Conservation (phyloP, 2,888 invertebrate species). For the Ophion slaviceki region DNA sequence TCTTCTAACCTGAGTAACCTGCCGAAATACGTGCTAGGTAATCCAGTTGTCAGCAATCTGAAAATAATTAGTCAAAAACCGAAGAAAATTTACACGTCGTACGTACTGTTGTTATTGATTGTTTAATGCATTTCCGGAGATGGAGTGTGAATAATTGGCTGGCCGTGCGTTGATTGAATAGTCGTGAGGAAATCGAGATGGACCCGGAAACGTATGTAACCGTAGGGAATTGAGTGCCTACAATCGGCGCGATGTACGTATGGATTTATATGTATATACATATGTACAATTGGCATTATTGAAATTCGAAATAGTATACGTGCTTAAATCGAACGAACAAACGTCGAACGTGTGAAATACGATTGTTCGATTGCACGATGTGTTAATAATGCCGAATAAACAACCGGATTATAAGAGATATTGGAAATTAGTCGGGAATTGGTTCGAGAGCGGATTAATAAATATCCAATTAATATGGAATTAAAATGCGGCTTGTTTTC, state of each 20-base stretch:
- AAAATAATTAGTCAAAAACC: neutral
- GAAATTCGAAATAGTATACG: conserved; percentile 27
- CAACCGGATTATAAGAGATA: conserved; percentile 35
- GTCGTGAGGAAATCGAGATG: conserved; percentile 21
- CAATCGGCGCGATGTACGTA: neutral
- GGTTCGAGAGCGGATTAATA: neutral
- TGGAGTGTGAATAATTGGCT: conserved; percentile 14
- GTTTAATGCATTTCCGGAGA: neutral
- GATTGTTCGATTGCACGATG: conserved; percentile 34
- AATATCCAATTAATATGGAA: conserved; percentile 8
- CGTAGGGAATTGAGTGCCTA: neutral
- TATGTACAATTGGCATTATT: conserved; percentile 38
- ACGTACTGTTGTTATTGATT: neutral
- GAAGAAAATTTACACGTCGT: too few relatives aligned
- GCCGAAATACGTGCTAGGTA: too few relatives aligned
- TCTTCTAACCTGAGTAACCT: too few relatives aligned
- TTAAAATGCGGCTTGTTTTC: neutral
- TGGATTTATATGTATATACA: neutral
- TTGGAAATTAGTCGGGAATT: conserved; percentile 22
- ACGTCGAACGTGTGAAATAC: conserved; percentile 30
- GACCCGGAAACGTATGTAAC: neutral
- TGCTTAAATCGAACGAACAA: conserved; percentile 45
- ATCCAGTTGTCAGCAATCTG: too few relatives aligned
- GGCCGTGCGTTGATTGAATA: conserved; percentile 15
- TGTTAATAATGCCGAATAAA: conserved; percentile 39